These are phyloP conservation scores for Nothocercus julius DNA, from an alignment of 2,113 vertebrate genomes.

Conservation along the genomic window DNA sequence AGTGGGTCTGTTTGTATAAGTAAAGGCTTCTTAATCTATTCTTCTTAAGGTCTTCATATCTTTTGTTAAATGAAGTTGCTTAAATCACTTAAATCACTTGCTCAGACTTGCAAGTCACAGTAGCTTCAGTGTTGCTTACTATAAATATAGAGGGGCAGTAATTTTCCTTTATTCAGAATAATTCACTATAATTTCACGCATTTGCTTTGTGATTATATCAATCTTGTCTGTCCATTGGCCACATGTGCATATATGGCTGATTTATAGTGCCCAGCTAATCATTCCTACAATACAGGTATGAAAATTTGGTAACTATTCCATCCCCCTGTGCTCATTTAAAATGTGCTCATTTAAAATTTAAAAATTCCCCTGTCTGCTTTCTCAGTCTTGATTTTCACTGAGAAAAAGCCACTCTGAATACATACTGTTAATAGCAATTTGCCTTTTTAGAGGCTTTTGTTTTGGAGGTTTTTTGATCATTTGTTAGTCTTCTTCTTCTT, in stretches of 20 bases:
- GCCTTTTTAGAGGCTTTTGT: not conserved
- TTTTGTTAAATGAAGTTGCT: too few relatives aligned
- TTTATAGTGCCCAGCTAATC: not conserved
- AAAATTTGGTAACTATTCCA: not conserved
- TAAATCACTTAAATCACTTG: too few relatives aligned
- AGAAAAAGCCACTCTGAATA: not conserved
- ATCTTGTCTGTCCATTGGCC: not conserved
- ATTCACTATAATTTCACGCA: not conserved
- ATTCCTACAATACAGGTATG: not conserved
- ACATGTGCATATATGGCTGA: not conserved
- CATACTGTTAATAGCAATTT: not conserved
- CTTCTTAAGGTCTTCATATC: not conserved
- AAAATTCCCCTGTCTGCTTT: not conserved
- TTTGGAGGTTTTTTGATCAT: not conserved
- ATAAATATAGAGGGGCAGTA: not conserved
- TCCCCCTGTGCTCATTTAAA: not conserved
- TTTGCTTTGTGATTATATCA: not conserved
- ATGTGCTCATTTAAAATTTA: too few relatives aligned
- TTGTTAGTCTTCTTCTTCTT: not conserved
- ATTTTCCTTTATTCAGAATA: not conserved
- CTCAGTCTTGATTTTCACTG: not conserved
- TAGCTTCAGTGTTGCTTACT: not conserved
- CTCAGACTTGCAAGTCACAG: not conserved
- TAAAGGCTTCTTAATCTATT: not conserved
- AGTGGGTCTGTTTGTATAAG: not conserved